Evolutionary conservation across 2,797 vertebrate genomes (phyloP), one percentile per base, ranked within the genome.

Genomic region (Hapalemur alaotrensis): DNA sequence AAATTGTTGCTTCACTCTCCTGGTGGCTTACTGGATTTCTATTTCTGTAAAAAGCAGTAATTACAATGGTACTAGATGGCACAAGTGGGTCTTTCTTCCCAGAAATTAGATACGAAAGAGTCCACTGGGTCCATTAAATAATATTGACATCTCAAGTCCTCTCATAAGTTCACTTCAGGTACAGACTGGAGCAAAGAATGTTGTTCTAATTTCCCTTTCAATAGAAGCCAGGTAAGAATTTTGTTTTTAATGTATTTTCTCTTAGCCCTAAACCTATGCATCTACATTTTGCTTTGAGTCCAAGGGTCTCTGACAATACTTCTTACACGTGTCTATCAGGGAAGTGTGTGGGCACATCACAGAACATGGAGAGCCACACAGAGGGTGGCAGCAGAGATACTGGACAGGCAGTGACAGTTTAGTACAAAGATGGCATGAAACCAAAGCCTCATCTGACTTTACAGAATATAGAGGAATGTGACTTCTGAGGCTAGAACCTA

Each of bases 11-110:
- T 90, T 90, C 30, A 32, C 18, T 94, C 57, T 96, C 52, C 22
- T 73, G 50, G 30, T 85, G 9, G 32, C 52, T 93, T 96, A 41
- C 59, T 69, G 32, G 38, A 80, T 94, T 97, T 87, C 75, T 90
- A 52, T 54, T 96, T 94, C 20, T 87, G 1, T 12, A 72, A 89
- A 86, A 79, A 79, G 38, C 15, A 90, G n/a, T 73, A 38, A 67
- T 92, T 73, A 72, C 12, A 69, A 20, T 18, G 61, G 38, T 83
- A 61, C 52, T 63, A 50, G 2, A 65, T 67, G 12, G 4, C 43
- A 93, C 17, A 67, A 61, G 5, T 73, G 28, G 52, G 13, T 78
- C 46, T 83, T 32, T 76, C 38, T 35, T 91, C 5, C 28, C 9
- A 35, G 95, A 96, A 89, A 22, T 41, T 23, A 61, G 28, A 83